Evolutionary conservation across 1,140 invertebrate species (phyloP), one percentile per base, ranked within the genome.

Genomic region (Amyelois transitella): DNA sequence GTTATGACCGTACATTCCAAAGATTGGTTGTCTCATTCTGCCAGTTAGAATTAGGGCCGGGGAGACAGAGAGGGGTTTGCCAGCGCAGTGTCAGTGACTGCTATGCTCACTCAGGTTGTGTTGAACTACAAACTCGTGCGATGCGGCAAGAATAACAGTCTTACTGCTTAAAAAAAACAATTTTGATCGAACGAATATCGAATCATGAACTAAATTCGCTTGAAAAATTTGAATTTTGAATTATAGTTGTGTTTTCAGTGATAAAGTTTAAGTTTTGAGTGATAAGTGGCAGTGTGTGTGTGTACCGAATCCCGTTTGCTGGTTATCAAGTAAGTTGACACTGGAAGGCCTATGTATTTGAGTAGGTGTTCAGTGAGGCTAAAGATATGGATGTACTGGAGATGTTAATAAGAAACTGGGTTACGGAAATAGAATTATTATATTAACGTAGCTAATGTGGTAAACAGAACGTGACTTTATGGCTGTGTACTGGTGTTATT

Each of bases 1-100:
- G 58, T 69, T 69, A 72, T 77, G 64, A 73, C 66, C 64, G 64
- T 67, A 72, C 75, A 85, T 85, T 83, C 80, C 78, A 69, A 68
- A 47, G 64, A 67, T 72, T 62, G 48, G 43, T 58, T 53, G 28
- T 81, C 81, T 76, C 72, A 32, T 55, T 83, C 68, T 43, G 49
- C 56, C 71, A n/a, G 38, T 51, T 53, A 45, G 5, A 12, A 18
- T 19, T 18, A 55, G 8, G n/a, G 10, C 17, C 43, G 12, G 66
- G 62, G 56, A 58, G 66, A 78, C 25, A 67, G 73, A 72, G 74
- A 75, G 45, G 54, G 72, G 53, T 45, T 20, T 56, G 74, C 60
- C 38, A 71, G 76, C 77, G 73, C 80, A 85, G 75, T 85, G 81
- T 82, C 83, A 82, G 69, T 85, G 83, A 86, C 83, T 75, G 77